Conservation (phyloP, 2,888 invertebrate species). For the Deilephila elpenor region DNA sequence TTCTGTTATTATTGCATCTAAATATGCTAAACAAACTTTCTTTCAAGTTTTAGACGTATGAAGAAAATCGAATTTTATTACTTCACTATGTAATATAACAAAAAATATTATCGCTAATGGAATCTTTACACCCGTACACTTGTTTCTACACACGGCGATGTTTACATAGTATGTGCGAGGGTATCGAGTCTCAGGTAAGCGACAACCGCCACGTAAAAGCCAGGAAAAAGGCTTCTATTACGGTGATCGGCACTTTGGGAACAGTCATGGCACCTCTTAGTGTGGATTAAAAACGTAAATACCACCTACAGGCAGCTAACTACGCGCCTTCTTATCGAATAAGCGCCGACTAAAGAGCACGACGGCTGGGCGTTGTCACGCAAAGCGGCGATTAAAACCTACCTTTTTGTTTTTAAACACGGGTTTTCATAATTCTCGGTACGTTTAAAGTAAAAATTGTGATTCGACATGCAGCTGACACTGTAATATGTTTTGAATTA, state of each 20-base stretch:
- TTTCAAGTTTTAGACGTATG: too few species aligned
- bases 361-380: constrained; percentile 64
- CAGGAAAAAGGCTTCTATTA: constrained; percentile 47
- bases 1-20: too few species aligned
- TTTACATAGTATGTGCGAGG: background rate
- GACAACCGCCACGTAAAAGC: constrained; percentile 38
- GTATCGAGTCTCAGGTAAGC: constrained; percentile 26
- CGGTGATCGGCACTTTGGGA: constrained; percentile 51
- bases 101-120: background rate
- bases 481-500: constrained; percentile 7
- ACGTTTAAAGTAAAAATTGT: constrained; percentile 39
- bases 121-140: background rate
- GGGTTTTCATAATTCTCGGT: constrained; percentile 65
- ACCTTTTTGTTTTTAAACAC: constrained; percentile 64
- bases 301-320: constrained; percentile 45
- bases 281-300: constrained; percentile 75
- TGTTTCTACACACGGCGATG: background rate
- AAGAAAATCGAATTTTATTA: too few species aligned
- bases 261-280: constrained; percentile 63
- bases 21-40: too few species aligned
- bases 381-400: constrained; percentile 72
- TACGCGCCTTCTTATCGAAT: constrained; percentile 59
- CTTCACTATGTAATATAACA: background rate
- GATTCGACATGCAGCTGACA: constrained; percentile 22
- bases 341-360: constrained; percentile 65